A percentile compares a stretch with the other conserved stretches of the same genome.
Evolutionary conservation across 2,888 invertebrate genomes (phyloP).

Genomic region (Malacosoma neustria): DNA sequence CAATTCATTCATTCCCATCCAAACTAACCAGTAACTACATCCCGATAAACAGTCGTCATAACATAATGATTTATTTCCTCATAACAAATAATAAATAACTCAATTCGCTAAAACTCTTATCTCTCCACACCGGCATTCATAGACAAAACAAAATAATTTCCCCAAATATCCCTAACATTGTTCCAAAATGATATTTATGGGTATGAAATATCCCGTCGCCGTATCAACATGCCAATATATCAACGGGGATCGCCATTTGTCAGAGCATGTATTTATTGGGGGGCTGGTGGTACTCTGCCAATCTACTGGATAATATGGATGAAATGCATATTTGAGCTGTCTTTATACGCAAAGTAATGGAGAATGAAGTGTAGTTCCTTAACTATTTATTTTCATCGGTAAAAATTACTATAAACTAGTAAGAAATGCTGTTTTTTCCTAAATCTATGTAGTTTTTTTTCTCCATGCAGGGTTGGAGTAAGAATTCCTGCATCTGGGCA

Average conservation of each 20-base stretch:
- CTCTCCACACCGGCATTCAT: neutral
- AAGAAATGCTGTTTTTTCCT: no score
- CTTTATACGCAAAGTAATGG: no score
- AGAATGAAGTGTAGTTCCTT: no score
- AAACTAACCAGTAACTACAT: no score
- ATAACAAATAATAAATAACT: neutral
- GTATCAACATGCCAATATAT: constrained; percentile 48
- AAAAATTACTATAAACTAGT: no score
- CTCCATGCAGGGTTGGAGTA: no score
- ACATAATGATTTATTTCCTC: no score
- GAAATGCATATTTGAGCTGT: constrained; percentile 3
- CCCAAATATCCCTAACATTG: constrained; percentile 26
- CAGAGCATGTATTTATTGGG: constrained; percentile 36
- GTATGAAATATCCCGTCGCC: constrained; percentile 37
- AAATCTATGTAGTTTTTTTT: no score
- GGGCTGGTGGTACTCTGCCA: constrained; percentile 26
- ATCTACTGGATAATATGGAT: constrained; percentile 9
- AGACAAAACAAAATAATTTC: constrained; percentile 3
- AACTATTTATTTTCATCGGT: no score
- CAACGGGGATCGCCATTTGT: constrained; percentile 43
- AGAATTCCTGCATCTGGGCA: no score
- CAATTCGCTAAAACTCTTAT: neutral
- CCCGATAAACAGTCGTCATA: no score
- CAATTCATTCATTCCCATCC: no score
- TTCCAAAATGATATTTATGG: constrained; percentile 31